A percentile compares a stretch with the other conserved stretches of the same genome.
These are phyloP conservation scores for Bostrychus sinensis DNA, from an alignment of 2,113 vertebrate species.

Conservation along the genomic window DNA sequence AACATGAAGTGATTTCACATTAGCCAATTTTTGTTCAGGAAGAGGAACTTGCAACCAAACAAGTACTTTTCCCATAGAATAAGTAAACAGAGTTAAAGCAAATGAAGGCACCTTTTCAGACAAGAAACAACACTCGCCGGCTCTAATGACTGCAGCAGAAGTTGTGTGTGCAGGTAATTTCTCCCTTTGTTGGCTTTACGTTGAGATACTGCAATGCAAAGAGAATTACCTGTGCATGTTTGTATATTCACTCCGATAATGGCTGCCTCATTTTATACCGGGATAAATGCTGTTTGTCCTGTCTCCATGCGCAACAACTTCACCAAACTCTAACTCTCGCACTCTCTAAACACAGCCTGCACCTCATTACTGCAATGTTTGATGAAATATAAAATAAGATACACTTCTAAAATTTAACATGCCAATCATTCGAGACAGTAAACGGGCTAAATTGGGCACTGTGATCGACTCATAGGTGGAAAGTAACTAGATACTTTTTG, in stretches of 20 bases:
- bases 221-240: conserved; percentile 59
- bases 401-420: background rate
- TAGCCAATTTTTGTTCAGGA: background rate
- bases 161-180: conserved; percentile 36
- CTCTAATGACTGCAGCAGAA: conserved; percentile 27
- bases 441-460: too few species aligned
- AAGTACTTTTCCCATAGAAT: conserved; percentile 5
- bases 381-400: background rate
- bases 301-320: background rate
- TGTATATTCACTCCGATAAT: conserved; percentile 44
- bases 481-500: too few species aligned
- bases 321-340: background rate
- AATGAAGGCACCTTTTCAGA: conserved; percentile 32
- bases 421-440: too few species aligned
- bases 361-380: background rate
- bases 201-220: conserved; percentile 50
- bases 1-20: background rate
- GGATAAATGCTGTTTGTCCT: conserved; percentile 39
- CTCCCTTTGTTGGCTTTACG: conserved; percentile 53
- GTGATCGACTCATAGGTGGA: too few species aligned
- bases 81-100: conserved; percentile 35
- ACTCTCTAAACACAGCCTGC: background rate
- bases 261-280: conserved; percentile 39
- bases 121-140: conserved; percentile 23
- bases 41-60: background rate